Percentiles rank a stretch among this genome's conserved stretches.
Conservation (phyloP, 2,888 invertebrate species). For the Eilema depressum region DNA sequence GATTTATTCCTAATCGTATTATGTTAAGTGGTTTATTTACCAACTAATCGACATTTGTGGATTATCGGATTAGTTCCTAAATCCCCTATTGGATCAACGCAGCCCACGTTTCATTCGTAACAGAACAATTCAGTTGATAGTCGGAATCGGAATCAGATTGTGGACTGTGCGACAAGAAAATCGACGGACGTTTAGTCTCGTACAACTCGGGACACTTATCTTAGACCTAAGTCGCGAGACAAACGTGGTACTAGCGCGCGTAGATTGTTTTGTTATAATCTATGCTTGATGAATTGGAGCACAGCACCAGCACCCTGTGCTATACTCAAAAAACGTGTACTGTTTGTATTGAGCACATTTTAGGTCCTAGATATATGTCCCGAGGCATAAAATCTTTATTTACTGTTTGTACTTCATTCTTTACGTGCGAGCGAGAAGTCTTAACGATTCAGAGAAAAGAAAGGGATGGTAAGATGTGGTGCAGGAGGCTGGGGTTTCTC, state of each 20-base stretch:
- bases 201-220: background rate
- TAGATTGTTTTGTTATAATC: too few relatives aligned
- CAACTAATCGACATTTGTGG: slow-evolving; percentile 76
- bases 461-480: slow-evolving; percentile 13
- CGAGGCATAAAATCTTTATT: too few relatives aligned
- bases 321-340: too few relatives aligned
- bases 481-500: slow-evolving; percentile 13
- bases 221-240: too few relatives aligned
- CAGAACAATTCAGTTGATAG: slow-evolving; percentile 29
- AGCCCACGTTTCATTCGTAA: slow-evolving; percentile 43
- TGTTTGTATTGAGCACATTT: too few relatives aligned
- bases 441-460: background rate
- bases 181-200: background rate
- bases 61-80: slow-evolving; percentile 70
- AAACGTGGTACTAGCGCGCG: too few relatives aligned
- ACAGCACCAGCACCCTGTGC: too few relatives aligned
- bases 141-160: slow-evolving; percentile 27
- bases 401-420: background rate
- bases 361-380: background rate
- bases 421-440: slow-evolving; percentile 3
- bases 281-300: too few relatives aligned
- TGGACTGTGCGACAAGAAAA: slow-evolving; percentile 11
- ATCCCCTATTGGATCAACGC: slow-evolving; percentile 58
- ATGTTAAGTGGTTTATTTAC: slow-evolving; percentile 79
- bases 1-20: slow-evolving; percentile 68